Base-by-base conservation (phyloP, 2,113 vertebrate species). In the Eolophus roseicapilla region DNA sequence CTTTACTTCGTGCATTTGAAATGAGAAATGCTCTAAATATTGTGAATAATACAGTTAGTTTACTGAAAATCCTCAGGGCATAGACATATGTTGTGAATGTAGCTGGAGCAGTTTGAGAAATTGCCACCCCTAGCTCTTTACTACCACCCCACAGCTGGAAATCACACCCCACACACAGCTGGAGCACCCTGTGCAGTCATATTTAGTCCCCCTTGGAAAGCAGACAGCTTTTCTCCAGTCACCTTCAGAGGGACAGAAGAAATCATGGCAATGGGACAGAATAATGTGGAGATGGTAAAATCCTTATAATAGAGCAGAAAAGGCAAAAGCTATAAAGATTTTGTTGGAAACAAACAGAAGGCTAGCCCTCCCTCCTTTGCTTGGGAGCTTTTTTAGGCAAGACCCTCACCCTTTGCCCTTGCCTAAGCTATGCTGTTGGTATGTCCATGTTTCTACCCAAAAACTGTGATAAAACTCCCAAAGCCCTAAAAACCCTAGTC, bases 1-100 rank as follows among this genome's bases (percentile, higher is more conserved):
- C 31, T 92, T 70, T 88, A 70, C 35, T 88, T 84, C 68, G 33
- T 79, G 53, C 21, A 50, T 93, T 70, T 88, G 76, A 82, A 96
- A 94, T 55, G 83, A 82, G 37, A 77, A 94, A 90, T 55, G 18
- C 35, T 80, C 75, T 88, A 90, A 96, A 94, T 93, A 70, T 50
- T 77, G 64, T 8, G 12, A 94, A 93, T 67, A 96, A 73, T 83
- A 76, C 1, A 5, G 74, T 87, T 87, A 82, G 87, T 69, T 95
- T 87, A 52, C 63, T 55, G 53, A 62, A 96, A 94, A 88, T 90
- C 82, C 82, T 80, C 69, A 77, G 53, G 75, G 92, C 53, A 77
- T 20, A 76, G 67, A 80, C 87, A 85, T 90, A 94, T 94, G 63
- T 64, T 85, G 39, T 88, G 67, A 76, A 65, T 44, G 44, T 79